phyloP scores from a whole-genome alignment of 1,140 invertebrate genomes.

The Rhizoglyphus robini region DNA sequence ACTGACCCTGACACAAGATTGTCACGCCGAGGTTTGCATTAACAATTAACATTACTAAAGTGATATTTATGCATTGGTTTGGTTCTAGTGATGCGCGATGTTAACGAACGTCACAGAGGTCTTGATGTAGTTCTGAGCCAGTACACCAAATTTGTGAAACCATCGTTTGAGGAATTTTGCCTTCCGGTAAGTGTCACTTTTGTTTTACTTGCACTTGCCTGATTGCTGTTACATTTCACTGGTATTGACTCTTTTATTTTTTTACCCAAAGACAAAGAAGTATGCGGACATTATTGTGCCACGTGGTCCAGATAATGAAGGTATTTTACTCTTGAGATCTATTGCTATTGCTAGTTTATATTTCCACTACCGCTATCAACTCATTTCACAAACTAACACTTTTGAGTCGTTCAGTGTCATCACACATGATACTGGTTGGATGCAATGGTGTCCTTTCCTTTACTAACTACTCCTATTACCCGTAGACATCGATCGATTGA shows the following conservation, averaged over 20 bases:
- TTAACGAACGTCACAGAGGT: constrained; percentile 79
- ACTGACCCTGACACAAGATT: constrained; percentile 94
- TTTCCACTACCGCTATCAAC: too few relatives aligned
- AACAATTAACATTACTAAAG: neutral
- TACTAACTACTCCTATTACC: too few relatives aligned
- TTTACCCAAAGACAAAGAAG: constrained; percentile 74
- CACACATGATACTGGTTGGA: too few relatives aligned
- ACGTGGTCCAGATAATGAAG: constrained; percentile 84
- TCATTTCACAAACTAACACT: too few relatives aligned
- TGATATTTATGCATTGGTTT: constrained; percentile 15
- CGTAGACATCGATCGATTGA: too few relatives aligned
- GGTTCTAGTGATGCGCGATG: constrained; percentile 75
- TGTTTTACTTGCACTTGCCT: neutral
- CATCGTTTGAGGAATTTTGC: constrained; percentile 98
- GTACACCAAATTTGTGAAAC: constrained; percentile 95
- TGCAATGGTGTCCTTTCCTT: too few relatives aligned
- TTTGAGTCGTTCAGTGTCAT: too few relatives aligned
- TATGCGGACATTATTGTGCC: constrained; percentile 99
- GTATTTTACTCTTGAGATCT: constrained; percentile 43
- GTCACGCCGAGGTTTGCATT: constrained; percentile 64
- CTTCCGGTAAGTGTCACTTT: constrained; percentile 56
- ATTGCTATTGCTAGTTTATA: too few relatives aligned
- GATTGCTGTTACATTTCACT: neutral
- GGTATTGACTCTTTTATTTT: constrained; percentile 1
- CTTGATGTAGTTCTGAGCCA: constrained; percentile 87